Conservation (phyloP, 2,113 vertebrate genomes). For the Amblyopsis rosae region DNA sequence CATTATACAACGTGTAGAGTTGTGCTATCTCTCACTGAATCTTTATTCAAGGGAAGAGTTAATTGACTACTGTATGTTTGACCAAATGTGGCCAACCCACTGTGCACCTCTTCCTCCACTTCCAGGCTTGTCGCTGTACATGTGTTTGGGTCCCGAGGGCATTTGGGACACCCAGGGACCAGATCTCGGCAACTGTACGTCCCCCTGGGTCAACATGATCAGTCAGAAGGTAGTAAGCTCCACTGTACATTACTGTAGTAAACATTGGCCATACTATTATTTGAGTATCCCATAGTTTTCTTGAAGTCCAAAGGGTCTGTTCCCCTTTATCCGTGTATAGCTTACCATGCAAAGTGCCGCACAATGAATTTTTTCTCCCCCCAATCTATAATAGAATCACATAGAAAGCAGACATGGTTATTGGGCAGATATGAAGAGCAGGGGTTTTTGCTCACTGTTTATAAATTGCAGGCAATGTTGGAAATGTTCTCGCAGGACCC, state of each 20-base stretch:
- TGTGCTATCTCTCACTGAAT: not conserved
- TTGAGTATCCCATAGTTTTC: slow-evolving; percentile 23
- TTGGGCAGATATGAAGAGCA: slow-evolving; percentile 21
- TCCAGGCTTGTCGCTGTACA: slow-evolving; percentile 87
- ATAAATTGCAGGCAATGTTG: slow-evolving; percentile 48
- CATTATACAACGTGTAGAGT: not conserved
- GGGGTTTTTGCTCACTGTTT: slow-evolving; percentile 38
- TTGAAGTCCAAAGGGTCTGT: slow-evolving; percentile 21
- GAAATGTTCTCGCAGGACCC: slow-evolving; percentile 50
- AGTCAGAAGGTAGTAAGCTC: slow-evolving; percentile 87
- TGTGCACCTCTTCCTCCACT: slow-evolving; percentile 24
- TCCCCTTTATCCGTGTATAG: slow-evolving; percentile 19
- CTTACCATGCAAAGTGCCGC: slow-evolving; percentile 40
- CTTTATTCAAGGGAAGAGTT: not conserved
- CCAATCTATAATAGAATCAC: slow-evolving; percentile 43
- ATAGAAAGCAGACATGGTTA: slow-evolving; percentile 24
- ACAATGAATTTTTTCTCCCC: slow-evolving; percentile 33
- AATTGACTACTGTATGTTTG: not conserved
- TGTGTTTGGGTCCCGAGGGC: slow-evolving; percentile 85
- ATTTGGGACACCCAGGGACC: slow-evolving; percentile 93
- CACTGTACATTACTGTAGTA: no score
- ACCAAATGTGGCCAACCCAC: not conserved
- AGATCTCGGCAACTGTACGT: slow-evolving; percentile 96
- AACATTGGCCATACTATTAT: no score
- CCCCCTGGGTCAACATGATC: slow-evolving; percentile 94